Base-by-base conservation (phyloP, 2,888 invertebrate species). In the Petrolisthes manimaculis region DNA sequence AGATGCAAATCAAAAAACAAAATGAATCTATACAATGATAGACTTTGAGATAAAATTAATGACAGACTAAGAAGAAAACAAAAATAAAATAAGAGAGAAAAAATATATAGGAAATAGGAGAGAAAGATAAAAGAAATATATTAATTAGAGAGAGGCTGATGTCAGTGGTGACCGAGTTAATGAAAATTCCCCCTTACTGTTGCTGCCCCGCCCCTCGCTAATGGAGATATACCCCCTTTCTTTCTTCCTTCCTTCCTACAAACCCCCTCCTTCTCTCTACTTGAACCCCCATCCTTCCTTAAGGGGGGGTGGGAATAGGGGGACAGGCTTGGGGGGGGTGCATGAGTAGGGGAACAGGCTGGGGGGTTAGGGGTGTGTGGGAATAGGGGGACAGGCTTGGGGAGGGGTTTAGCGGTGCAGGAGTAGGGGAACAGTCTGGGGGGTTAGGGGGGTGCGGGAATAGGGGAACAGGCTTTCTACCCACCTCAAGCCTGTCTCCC, bases 141-240 rank as follows among this genome's bases (percentile, higher is more conserved):
- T 83, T 87, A 87, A 87, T 87, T 87, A 87, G 81, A 55, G 71
- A 78, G 82, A 87, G 56, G 61, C 78, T 83, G 67, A 61, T 83
- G 82, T 83, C 86, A 77, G 77, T 61, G 21, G 24, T 67, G 75
- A 77, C 53, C 18, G 18, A n/a, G 61, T 67, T 83, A 87, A 87
- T 87, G 86, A 87, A 87, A 83, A 87, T 87, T 87, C 86, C 78
- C 53, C 69, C 80, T 61, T 56, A 51, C 61, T 21, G 37, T 37
- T 37, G 9, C 54, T 67, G 61, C 24, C 24, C 71, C 61, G n/a
- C 83, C 83, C 83, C 51, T 51, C 9, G 14, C 77, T 77, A 53
- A 77, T 53, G 77, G 51, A 77, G 71, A 82, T 82, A 61, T 82
- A 51, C 82, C 81, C 69, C 18, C 37, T 51, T 83, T 56, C 37